Conservation (phyloP, 1,140 invertebrate species). For the Belonocnema kinseyi region DNA sequence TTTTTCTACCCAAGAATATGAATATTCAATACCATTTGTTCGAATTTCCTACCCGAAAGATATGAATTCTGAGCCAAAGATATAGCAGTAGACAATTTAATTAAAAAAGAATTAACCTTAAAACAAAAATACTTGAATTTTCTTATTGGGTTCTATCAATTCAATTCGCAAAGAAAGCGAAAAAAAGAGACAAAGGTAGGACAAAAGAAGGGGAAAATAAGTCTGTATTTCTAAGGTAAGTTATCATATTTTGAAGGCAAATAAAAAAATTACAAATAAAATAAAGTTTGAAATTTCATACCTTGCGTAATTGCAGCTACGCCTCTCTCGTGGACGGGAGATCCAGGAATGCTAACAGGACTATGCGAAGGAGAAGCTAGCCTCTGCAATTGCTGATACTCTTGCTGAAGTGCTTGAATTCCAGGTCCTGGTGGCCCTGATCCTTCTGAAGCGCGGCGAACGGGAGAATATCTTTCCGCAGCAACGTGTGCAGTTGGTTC, state of each 20-base stretch:
- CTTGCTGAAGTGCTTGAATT: conserved; percentile 81
- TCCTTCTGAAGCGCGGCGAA: conserved; percentile 91
- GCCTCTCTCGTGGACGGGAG: conserved; percentile 81
- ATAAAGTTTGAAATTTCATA: conserved; percentile 53
- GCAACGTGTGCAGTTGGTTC: conserved; percentile 71
- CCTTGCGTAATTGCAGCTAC: conserved; percentile 87
- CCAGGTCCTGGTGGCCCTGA: conserved; percentile 77
- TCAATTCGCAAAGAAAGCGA: too few relatives aligned
- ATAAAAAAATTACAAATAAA: too few relatives aligned
- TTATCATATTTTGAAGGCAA: conserved; percentile 1
- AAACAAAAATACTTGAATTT: too few relatives aligned
- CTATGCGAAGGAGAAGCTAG: conserved; percentile 76
- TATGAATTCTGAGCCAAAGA: too few relatives aligned
- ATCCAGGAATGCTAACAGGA: conserved; percentile 78
- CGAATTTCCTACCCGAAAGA: too few relatives aligned
- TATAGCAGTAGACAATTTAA: too few relatives aligned
- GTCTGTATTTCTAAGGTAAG: not conserved
- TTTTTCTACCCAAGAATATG: too few relatives aligned
- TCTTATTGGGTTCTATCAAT: too few relatives aligned
- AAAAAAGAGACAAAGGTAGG: too few relatives aligned
- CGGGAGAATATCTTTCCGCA: conserved; percentile 92
- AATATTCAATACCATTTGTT: too few relatives aligned
- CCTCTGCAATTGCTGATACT: conserved; percentile 83
- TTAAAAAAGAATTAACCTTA: too few relatives aligned
- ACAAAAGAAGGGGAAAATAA: too few relatives aligned